These are phyloP conservation scores for Cephalopholis sonnerati DNA, from an alignment of 2,113 vertebrate species.

Conservation along the genomic window DNA sequence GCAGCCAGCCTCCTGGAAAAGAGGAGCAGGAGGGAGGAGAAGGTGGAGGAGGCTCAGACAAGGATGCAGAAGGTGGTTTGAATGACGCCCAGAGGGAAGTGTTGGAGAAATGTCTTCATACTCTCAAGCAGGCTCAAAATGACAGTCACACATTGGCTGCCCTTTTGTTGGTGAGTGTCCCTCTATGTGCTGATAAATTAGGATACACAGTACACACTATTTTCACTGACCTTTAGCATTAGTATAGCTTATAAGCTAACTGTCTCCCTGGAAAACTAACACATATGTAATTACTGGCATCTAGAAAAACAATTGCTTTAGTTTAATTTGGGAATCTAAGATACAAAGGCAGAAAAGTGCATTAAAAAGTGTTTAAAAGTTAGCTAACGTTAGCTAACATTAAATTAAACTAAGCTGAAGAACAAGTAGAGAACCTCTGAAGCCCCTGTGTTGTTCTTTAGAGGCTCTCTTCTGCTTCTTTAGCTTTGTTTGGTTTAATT, in stretches of 20 bases:
- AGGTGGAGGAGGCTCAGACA: constrained; percentile 7
- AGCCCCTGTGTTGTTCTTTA: too few species aligned
- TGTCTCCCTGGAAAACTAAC: neutral
- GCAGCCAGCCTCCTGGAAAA: constrained; percentile 9
- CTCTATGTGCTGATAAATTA: neutral
- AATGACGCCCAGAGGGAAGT: constrained; percentile 78
- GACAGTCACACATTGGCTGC: constrained; percentile 96
- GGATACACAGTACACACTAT: neutral
- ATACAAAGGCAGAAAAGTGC: too few species aligned
- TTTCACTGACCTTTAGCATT: neutral
- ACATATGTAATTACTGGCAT: neutral
- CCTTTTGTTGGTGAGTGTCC: constrained; percentile 89
- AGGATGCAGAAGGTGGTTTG: constrained; percentile 49
- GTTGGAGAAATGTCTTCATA: constrained; percentile 89
- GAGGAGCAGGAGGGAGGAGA: constrained; percentile 50
- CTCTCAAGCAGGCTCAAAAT: constrained; percentile 89
- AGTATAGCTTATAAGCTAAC: neutral
- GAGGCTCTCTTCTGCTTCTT: too few species aligned
- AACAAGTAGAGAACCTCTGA: too few species aligned
- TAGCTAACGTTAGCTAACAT: too few species aligned
- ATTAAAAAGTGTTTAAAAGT: too few species aligned
- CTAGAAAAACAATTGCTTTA: neutral
- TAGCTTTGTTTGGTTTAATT: too few species aligned
- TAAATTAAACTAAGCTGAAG: too few species aligned
- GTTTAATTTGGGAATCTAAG: neutral